Conservation (phyloP, 2,113 vertebrate genomes). For the Lynx canadensis region DNA sequence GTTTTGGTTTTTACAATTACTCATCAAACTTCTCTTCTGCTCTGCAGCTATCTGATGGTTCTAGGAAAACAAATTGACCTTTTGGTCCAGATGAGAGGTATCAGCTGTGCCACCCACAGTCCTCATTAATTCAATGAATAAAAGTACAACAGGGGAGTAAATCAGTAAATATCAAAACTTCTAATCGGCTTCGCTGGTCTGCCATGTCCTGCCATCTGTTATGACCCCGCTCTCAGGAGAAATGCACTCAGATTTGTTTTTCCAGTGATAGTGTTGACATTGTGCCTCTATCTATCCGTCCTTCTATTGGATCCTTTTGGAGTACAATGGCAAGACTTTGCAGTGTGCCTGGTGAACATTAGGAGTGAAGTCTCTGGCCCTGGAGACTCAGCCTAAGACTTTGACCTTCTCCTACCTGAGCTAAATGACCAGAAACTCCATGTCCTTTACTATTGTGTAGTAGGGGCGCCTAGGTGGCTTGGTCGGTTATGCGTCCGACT, state of each 20-base stretch:
- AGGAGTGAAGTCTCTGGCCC: background rate
- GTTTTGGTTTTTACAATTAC: background rate
- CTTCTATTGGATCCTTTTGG: background rate
- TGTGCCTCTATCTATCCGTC: background rate
- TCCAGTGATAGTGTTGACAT: background rate
- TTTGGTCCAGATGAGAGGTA: background rate
- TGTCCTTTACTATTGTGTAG: background rate
- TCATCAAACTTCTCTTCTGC: background rate
- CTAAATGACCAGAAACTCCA: background rate
- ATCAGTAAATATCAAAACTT: background rate
- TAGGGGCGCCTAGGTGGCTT: too few relatives aligned
- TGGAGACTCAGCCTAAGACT: background rate
- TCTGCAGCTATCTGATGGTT: background rate
- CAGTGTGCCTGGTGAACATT: background rate
- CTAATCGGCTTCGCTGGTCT: background rate
- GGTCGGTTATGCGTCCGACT: too few relatives aligned
- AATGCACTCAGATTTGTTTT: background rate
- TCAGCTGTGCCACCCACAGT: background rate
- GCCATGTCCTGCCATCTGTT: background rate
- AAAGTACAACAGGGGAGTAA: background rate
- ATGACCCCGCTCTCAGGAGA: background rate
- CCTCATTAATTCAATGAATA: background rate
- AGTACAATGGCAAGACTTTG: background rate
- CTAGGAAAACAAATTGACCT: background rate
- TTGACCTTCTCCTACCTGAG: background rate